Percentiles rank a stretch among this genome's conserved stretches.
Evolutionary conservation across 2,888 invertebrate genomes (phyloP).

Genomic region (Acronicta leporina): DNA sequence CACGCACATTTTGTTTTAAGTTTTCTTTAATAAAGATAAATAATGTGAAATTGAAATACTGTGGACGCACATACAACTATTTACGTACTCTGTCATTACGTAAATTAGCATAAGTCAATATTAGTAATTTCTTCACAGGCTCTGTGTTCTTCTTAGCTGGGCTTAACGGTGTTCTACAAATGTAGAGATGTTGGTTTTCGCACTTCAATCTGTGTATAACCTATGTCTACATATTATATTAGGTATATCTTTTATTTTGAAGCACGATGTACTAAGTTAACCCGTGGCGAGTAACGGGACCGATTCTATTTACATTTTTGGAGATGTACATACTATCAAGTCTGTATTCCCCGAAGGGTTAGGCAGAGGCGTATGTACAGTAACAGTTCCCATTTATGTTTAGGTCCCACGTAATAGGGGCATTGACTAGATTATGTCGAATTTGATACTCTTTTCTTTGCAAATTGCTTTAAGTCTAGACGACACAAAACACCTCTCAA

Average conservation of each 20-base stretch:
- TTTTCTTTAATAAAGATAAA: no score
- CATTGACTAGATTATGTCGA: background rate
- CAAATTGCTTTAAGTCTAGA: background rate
- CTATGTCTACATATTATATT: slow-evolving; percentile 11
- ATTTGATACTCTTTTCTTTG: background rate
- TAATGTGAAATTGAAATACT: no score
- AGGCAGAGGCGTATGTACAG: no score
- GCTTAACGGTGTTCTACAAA: slow-evolving; percentile 28
- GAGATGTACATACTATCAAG: background rate
- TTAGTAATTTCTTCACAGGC: slow-evolving; percentile 33
- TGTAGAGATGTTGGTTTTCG: slow-evolving; percentile 36
- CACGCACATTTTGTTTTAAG: no score
- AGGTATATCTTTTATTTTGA: slow-evolving; percentile 34
- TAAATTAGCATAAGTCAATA: slow-evolving; percentile 46
- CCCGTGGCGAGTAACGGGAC: slow-evolving; percentile 54
- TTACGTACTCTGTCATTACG: slow-evolving; percentile 22
- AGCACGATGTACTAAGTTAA: slow-evolving; percentile 43
- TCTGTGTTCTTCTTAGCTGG: slow-evolving; percentile 17
- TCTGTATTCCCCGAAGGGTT: no score
- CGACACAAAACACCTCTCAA: background rate
- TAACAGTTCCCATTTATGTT: no score
- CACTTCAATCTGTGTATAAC: slow-evolving; percentile 34
- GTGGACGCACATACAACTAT: slow-evolving; percentile 1
- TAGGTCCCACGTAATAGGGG: no score
- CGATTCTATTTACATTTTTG: slow-evolving; percentile 17